Evolutionary conservation across 1,140 invertebrate genomes (phyloP).

Genomic region (Leucophenga varia): DNA sequence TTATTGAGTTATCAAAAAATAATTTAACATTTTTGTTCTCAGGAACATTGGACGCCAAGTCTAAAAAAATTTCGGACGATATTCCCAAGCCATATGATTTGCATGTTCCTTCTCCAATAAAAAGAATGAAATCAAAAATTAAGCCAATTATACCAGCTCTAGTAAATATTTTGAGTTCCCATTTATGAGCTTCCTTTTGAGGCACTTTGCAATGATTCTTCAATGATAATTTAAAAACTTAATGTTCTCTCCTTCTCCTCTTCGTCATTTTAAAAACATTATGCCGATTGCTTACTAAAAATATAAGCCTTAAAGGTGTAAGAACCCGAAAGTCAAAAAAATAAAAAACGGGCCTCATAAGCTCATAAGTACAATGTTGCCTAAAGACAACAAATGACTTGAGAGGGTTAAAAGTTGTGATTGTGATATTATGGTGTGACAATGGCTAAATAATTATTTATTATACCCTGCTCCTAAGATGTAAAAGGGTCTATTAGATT

Average conservation of each 20-base stretch:
- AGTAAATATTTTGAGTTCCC: constrained; percentile 12
- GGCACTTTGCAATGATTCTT: constrained; percentile 2
- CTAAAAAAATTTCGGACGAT: background rate
- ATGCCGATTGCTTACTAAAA: background rate
- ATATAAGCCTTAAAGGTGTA: constrained; percentile 1
- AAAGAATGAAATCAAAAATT: constrained; percentile 13
- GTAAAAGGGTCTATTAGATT: no score
- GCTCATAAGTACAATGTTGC: constrained; percentile 6
- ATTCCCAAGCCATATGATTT: background rate
- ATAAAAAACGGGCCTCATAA: constrained; percentile 2
- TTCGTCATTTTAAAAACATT: constrained; percentile 3
- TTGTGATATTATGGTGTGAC: background rate
- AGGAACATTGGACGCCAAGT: background rate
- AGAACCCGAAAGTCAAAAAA: background rate
- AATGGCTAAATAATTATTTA: background rate
- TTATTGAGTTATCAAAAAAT: constrained; percentile 1
- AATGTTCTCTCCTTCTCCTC: background rate
- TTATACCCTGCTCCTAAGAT: no score
- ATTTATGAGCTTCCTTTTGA: constrained; percentile 5
- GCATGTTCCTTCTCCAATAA: constrained; percentile 8
- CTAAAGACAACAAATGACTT: constrained; percentile 11
- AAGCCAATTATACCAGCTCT: constrained; percentile 6
- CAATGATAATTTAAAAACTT: constrained; percentile 3
- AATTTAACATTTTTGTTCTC: constrained; percentile 1
- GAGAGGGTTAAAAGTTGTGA: background rate